Base-by-base conservation (phyloP, 1,140 invertebrate genomes). In the Trichomalopsis sarcophagae region DNA sequence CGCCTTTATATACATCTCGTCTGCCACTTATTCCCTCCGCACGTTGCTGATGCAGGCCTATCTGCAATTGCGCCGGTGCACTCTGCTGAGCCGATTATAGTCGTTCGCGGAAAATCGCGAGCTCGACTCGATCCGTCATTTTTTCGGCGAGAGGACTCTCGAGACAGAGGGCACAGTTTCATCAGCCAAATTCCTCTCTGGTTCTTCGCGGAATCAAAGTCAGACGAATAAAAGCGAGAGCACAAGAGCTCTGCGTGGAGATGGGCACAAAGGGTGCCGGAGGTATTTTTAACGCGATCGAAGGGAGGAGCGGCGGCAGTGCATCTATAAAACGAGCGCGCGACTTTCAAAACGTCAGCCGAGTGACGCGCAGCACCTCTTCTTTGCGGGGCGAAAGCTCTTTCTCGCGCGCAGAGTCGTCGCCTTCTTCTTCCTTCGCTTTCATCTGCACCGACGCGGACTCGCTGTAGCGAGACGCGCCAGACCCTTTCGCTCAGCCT, bases 231-330 rank as follows among this genome's bases (percentile, higher is more conserved):
- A 50, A 23, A 44, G 27, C 62, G 27, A 68, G 47, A 71, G 2
- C n/a, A 71, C 0, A 71, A 71, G 68, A 36, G 84, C 47, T 27
- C 80, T 9, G 40, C 40, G 33, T 3, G 33, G 0, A 36, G 33
- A 44, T 0, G 55, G 71, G 80, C 69, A 87, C 85, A 86, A 88
- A 88, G 86, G 78, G 2, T 0, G 27, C 86, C 84, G 81, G 21
- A 71, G 84, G 83, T 89, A 89, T 90, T 89, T 90, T 90, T 89
- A 90, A 89, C 89, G 86, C 86, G 87, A 83, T 85, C 81, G 66
- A 79, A 75, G 14, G 76, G 78, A 79, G 78, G 76, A 82, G 81
- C 80, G 71, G 44, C 23, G 27, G 68, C 23, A 3, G 81, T 86
- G 75, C 75, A 82, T 86, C 33, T 80, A 88, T 89, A 89, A 89